Percentiles rank a stretch among this genome's conserved stretches.
These are phyloP conservation scores for Condylostylus longicornis DNA, from an alignment of 1,140 invertebrate genomes.

Conservation along the genomic window DNA sequence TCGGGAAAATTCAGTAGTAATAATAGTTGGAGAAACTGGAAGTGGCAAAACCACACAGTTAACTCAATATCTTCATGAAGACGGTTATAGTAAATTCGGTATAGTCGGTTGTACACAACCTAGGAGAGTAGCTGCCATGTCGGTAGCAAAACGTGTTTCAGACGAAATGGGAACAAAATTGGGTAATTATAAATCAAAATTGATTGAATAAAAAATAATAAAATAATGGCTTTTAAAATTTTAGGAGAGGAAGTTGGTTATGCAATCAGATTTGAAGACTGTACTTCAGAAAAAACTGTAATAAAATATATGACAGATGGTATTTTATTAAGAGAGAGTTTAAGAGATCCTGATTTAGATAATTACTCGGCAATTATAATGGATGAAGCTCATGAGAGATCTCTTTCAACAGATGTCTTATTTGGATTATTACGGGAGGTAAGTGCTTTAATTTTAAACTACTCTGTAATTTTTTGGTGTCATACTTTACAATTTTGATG, in stretches of 20 bases:
- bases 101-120: constrained; percentile 95
- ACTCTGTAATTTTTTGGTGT: too few relatives aligned
- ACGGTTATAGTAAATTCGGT: constrained; percentile 83
- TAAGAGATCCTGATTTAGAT: constrained; percentile 88
- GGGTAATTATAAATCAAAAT: constrained; percentile 32
- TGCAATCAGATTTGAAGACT: constrained; percentile 99
- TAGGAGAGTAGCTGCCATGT: constrained; percentile 94
- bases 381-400: constrained; percentile 98
- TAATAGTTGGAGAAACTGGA: constrained; percentile 97
- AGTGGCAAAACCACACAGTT: constrained; percentile 93
- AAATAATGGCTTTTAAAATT: constrained; percentile 3
- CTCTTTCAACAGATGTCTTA: constrained; percentile 93
- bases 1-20: constrained; percentile 85
- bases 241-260: constrained; percentile 85
- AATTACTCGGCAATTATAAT: constrained; percentile 94
- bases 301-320: constrained; percentile 99
- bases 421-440: constrained; percentile 93
- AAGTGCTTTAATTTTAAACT: too few relatives aligned
- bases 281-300: constrained; percentile 87
- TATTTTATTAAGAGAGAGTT: constrained; percentile 87
- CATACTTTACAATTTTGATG: too few relatives aligned
- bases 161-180: constrained; percentile 91
- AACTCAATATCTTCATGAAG: constrained; percentile 97
- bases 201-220: constrained; percentile 2
- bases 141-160: constrained; percentile 94